phyloP scores from a whole-genome alignment of 2,113 vertebrate genomes.

The Bombycilla garrulus region DNA sequence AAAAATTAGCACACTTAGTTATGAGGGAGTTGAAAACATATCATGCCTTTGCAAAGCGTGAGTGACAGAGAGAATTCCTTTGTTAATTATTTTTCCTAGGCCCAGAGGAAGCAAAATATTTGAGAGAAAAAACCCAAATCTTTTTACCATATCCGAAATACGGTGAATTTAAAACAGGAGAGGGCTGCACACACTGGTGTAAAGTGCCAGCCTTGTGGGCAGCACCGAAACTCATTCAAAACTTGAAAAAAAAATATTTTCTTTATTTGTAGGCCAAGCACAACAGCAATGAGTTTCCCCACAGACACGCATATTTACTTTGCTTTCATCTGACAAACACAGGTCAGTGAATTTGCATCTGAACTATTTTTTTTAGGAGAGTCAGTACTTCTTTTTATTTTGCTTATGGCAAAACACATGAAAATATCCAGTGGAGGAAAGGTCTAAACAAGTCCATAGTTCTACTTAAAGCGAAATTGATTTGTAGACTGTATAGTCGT shows the following conservation, averaged over 20 bases:
- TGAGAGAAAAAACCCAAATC: background rate
- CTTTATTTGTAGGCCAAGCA: conserved; percentile 44
- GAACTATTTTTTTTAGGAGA: background rate
- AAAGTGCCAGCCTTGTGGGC: background rate
- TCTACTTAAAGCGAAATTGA: background rate
- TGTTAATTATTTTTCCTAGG: conserved; percentile 36
- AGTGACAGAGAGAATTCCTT: background rate
- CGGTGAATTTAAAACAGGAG: conserved; percentile 1
- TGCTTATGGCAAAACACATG: background rate
- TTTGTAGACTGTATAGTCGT: background rate
- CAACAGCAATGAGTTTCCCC: conserved; percentile 18
- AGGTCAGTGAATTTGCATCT: background rate
- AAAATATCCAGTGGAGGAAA: background rate
- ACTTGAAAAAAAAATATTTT: background rate
- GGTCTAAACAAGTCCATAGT: background rate
- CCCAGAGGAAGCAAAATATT: conserved; percentile 44
- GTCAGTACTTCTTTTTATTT: background rate
- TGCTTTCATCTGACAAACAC: conserved; percentile 42
- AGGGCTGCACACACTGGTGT: background rate
- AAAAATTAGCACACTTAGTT: conserved; percentile 9
- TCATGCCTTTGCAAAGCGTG: background rate
- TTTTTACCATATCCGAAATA: background rate
- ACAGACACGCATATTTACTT: background rate
- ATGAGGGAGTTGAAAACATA: background rate
- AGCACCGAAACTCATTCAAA: conserved; percentile 13